Percentiles rank a stretch among this genome's conserved stretches.
These are phyloP conservation scores for Tenebrosternarchus preto DNA, from an alignment of 2,113 vertebrate genomes.

Conservation along the genomic window DNA sequence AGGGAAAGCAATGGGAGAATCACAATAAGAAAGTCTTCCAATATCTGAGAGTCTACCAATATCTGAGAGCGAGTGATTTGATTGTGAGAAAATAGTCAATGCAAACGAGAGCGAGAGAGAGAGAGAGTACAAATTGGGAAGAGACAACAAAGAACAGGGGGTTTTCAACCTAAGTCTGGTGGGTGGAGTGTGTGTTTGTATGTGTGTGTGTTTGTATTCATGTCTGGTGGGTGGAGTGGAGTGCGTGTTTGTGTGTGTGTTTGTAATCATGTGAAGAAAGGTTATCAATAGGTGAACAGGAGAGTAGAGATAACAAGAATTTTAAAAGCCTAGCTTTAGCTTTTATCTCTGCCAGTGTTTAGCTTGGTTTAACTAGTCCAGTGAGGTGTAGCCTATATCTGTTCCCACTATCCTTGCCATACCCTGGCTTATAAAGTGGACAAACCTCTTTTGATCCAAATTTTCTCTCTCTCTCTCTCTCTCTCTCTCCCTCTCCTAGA, in stretches of 20 bases:
- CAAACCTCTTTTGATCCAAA: no score
- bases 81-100: no score
- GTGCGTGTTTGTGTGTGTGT: background rate
- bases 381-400: constrained; percentile 24
- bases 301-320: constrained; percentile 26
- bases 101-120: background rate
- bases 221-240: background rate
- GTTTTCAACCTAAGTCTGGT: constrained; percentile 23
- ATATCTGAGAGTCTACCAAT: no score
- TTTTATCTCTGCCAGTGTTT: constrained; percentile 34
- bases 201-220: background rate
- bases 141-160: constrained; percentile 39
- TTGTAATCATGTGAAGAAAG: constrained; percentile 9
- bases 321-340: constrained; percentile 41
- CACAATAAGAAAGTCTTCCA: background rate
- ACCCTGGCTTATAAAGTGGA: no score
- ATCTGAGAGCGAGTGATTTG: background rate
- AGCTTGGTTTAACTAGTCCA: constrained; percentile 27
- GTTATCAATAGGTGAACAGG: constrained; percentile 43
- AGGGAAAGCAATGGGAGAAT: background rate
- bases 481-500: no score
- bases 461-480: constrained; percentile 5
- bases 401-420: constrained; percentile 1
- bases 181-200: background rate
- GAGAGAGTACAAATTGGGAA: constrained; percentile 18